Conservation (phyloP, 2,888 invertebrate species). For the Athetis lepigone region DNA sequence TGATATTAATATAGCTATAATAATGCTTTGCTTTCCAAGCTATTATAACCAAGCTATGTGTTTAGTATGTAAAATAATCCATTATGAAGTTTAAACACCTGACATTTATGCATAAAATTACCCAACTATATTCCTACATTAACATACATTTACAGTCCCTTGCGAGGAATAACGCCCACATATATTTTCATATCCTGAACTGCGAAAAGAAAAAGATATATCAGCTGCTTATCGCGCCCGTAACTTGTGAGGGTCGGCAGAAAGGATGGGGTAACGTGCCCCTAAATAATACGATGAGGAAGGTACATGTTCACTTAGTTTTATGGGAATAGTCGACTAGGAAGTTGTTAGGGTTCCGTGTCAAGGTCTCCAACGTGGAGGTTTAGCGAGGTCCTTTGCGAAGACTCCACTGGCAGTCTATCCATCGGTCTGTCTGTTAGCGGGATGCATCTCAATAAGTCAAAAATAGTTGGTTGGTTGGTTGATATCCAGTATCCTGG, state of each 20-base stretch:
- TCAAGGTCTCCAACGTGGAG: too few species aligned
- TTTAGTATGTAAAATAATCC: neutral
- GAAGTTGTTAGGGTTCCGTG: too few species aligned
- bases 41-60: too few species aligned
- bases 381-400: too few species aligned
- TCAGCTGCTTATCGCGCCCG: constrained; percentile 57
- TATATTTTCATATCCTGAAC: constrained; percentile 44
- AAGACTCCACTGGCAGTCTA: too few species aligned
- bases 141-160: constrained; percentile 24
- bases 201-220: constrained; percentile 58
- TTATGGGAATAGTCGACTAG: constrained; percentile 24
- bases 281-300: constrained; percentile 51
- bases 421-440: too few species aligned
- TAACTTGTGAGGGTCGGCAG: constrained; percentile 59
- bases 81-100: neutral
- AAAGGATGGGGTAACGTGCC: constrained; percentile 45
- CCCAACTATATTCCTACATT: neutral
- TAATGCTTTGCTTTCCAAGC: too few species aligned
- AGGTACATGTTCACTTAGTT: constrained; percentile 41
- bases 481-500: too few species aligned
- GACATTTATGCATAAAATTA: neutral
- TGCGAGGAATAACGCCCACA: constrained; percentile 28
- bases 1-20: too few species aligned
- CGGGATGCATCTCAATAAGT: too few species aligned
- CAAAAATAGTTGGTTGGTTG: too few species aligned